Evolutionary conservation across 1,140 invertebrate genomes (phyloP).

Genomic region (Cotesia typhae): DNA sequence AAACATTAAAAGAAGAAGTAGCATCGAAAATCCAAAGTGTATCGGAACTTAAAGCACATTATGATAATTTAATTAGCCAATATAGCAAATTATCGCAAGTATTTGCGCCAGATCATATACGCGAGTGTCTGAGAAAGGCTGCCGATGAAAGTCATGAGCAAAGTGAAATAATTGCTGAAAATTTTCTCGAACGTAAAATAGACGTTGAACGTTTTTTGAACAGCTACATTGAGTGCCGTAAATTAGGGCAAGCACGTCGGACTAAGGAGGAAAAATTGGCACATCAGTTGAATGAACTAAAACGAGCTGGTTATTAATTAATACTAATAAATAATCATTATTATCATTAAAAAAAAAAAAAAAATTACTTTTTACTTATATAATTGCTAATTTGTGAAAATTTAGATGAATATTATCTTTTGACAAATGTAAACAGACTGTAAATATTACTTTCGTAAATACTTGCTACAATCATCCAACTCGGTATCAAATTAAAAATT

Average conservation of each 20-base stretch:
- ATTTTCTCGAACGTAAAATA: constrained; percentile 77
- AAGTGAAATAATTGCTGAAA: constrained; percentile 78
- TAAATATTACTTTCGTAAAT: constrained; percentile 16
- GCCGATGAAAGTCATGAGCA: constrained; percentile 76
- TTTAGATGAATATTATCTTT: constrained; percentile 42
- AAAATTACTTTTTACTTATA: background rate
- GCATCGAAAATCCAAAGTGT: constrained; percentile 72
- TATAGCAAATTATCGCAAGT: constrained; percentile 77
- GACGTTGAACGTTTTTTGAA: constrained; percentile 79
- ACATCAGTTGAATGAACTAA: constrained; percentile 75
- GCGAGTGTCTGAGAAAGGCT: constrained; percentile 71
- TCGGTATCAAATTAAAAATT: no score
- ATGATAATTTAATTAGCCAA: constrained; percentile 73
- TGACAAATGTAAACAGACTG: constrained; percentile 44
- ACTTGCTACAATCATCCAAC: constrained; percentile 25
- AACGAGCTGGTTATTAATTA: constrained; percentile 70
- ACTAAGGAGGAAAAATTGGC: constrained; percentile 80
- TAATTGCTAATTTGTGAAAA: constrained; percentile 4
- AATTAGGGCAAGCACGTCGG: constrained; percentile 75
- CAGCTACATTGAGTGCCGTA: constrained; percentile 75
- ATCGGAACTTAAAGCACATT: constrained; percentile 74
- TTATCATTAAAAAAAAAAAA: background rate
- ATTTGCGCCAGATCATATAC: constrained; percentile 78
- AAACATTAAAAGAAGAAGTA: constrained; percentile 70
- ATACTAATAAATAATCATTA: background rate